Conservation (phyloP, 1,140 invertebrate genomes). For the Brachionus sp. region DNA sequence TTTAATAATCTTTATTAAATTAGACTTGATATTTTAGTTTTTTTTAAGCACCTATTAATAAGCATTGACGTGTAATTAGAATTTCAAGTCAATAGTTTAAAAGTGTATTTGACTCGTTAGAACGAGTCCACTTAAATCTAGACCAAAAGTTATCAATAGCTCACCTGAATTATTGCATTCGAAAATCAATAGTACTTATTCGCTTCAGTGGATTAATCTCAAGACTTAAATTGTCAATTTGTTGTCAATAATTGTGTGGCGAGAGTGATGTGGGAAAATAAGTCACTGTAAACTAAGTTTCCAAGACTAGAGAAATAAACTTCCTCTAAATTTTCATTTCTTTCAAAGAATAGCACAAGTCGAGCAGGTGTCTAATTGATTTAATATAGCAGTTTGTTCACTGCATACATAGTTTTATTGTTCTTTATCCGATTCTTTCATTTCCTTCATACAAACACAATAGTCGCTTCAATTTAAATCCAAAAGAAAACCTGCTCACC, state of each 20-base stretch:
- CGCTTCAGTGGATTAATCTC: neutral
- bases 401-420: neutral
- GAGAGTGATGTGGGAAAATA: neutral
- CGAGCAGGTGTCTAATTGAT: slow-evolving; percentile 24
- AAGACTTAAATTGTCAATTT: slow-evolving; percentile 10
- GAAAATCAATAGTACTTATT: neutral
- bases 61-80: slow-evolving; percentile 23
- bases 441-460: neutral
- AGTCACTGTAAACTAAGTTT: no score
- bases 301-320: no score
- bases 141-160: neutral
- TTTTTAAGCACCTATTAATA: slow-evolving; percentile 36
- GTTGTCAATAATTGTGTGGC: neutral
- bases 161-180: neutral
- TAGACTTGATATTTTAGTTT: slow-evolving; percentile 15
- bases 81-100: neutral
- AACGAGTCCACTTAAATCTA: slow-evolving; percentile 1
- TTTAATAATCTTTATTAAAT: slow-evolving; percentile 22
- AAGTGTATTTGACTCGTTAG: neutral
- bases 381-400: neutral
- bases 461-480: neutral
- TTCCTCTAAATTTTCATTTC: no score
- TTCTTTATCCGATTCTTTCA: neutral
- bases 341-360: neutral
- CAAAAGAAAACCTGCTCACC: neutral